Evolutionary conservation across 2,113 vertebrate species (phyloP), one percentile per base, ranked within the genome.

Genomic region (Hippocampus barbouri): DNA sequence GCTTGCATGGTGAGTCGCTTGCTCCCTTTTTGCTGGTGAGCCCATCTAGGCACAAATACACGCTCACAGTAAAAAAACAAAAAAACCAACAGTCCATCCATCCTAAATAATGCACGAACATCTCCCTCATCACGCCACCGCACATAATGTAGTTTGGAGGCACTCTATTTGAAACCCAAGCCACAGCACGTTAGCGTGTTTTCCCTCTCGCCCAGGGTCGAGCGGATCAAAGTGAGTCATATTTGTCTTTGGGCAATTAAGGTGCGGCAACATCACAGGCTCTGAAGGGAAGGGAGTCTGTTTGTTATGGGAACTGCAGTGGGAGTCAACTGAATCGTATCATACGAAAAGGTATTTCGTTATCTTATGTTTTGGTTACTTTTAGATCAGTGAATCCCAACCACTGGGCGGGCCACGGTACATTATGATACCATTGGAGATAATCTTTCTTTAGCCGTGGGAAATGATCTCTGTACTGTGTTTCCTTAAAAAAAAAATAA

Each of bases 21-120:
- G 85, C 0, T 96, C 94, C 84, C 91, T 89, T 71, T 87, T 89
- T 8, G 86, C 86, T 18, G 91, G 81, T 66, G 91, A 89, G 6
- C 91, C 87, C 0, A 84, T 85, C 95, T 96, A 82, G 30, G 72
- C 72, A 86, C 71, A 71, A 14, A 82, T 30, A 70, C 73, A 84
- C 70, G 70, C 74, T 75, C 83, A 83, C 71, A 68, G 62, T 83
- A 45, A 45, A 45, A 45, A 10, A 45, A 45, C 3, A 45, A 45
- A 14, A 10, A 27, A 15, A 67, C 9, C 54, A 53, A 69, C 67
- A 57, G 7, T 18, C 27, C 43, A 27, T 34, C 47, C 25, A 68
- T 38, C 25, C 25, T 53, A 12, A 30, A 68, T 68, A 38, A 68
- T 68, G 66, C 49, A 70, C 25, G 40, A 40, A 63, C 34, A 66